Evolutionary conservation across 2,113 vertebrate genomes (phyloP).

Genomic region (Dasyprocta punctata): DNA sequence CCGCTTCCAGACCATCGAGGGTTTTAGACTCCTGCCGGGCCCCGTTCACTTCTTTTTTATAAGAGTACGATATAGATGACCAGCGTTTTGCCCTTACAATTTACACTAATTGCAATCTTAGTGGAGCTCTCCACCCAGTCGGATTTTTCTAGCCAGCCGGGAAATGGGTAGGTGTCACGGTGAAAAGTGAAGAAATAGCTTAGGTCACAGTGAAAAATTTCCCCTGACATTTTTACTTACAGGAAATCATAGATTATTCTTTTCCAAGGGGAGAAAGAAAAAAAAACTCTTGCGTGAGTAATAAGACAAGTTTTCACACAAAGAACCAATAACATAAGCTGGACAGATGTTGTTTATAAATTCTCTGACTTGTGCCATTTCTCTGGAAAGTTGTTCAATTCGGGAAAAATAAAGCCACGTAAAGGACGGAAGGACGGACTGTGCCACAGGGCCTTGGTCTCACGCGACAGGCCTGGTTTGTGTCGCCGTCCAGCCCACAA

Average conservation of each 20-base stretch:
- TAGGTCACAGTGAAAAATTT: constrained; percentile 6
- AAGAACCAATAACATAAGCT: constrained; percentile 66
- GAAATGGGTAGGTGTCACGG: background rate
- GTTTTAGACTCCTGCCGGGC: background rate
- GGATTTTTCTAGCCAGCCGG: background rate
- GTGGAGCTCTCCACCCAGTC: constrained; percentile 11
- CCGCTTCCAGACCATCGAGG: background rate
- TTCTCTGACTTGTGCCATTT: constrained; percentile 49
- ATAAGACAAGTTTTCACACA: constrained; percentile 74
- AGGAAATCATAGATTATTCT: constrained; percentile 59
- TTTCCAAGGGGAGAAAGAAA: background rate
- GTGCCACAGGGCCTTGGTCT: background rate
- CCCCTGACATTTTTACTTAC: background rate
- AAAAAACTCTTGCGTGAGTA: constrained; percentile 56
- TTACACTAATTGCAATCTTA: background rate
- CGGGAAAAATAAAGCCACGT: constrained; percentile 50
- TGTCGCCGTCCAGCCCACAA: background rate
- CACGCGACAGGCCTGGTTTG: background rate
- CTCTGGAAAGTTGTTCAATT: constrained; percentile 63
- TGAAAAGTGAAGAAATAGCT: constrained; percentile 42
- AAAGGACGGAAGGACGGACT: background rate
- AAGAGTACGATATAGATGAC: background rate
- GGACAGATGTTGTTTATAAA: constrained; percentile 69
- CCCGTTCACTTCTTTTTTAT: too few species aligned
- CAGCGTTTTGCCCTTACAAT: background rate